These are phyloP conservation scores for Heliothis peltigera DNA, from an alignment of 2,888 invertebrate genomes.

Conservation along the genomic window DNA sequence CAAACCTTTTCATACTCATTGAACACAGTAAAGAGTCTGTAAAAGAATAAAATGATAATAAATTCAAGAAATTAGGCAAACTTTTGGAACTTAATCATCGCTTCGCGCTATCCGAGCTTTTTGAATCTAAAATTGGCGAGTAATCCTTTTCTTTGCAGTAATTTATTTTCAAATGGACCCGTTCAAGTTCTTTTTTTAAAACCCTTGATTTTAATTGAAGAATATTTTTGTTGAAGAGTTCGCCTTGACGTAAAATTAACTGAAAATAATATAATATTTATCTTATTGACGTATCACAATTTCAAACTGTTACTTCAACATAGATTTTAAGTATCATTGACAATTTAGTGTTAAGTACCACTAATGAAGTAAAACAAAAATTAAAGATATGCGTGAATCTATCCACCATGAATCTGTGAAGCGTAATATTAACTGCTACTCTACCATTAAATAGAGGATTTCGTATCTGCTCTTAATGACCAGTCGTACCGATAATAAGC, in stretches of 20 bases:
- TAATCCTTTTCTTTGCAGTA: constrained; percentile 73
- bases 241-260: constrained; percentile 38
- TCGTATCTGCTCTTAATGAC: constrained; percentile 73
- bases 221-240: constrained; percentile 42
- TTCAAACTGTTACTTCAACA: not conserved
- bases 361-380: not conserved
- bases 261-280: constrained; percentile 15
- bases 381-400: constrained; percentile 20
- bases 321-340: not conserved
- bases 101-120: constrained; percentile 65
- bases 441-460: constrained; percentile 61
- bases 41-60: constrained; percentile 66
- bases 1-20: constrained; percentile 62
- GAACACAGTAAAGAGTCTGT: constrained; percentile 54
- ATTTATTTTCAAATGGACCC: constrained; percentile 70
- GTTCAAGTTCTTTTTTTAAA: constrained; percentile 63
- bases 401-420: constrained; percentile 34
- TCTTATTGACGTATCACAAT: not conserved
- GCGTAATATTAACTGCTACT: constrained; percentile 59
- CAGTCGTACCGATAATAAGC: constrained; percentile 76
- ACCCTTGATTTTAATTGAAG: constrained; percentile 69
- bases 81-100: constrained; percentile 71
- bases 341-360: no score
- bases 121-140: constrained; percentile 72
- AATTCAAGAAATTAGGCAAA: constrained; percentile 71